Evolutionary conservation across 2,888 invertebrate genomes (phyloP).

Genomic region (Dastarcus helophoroides): DNA sequence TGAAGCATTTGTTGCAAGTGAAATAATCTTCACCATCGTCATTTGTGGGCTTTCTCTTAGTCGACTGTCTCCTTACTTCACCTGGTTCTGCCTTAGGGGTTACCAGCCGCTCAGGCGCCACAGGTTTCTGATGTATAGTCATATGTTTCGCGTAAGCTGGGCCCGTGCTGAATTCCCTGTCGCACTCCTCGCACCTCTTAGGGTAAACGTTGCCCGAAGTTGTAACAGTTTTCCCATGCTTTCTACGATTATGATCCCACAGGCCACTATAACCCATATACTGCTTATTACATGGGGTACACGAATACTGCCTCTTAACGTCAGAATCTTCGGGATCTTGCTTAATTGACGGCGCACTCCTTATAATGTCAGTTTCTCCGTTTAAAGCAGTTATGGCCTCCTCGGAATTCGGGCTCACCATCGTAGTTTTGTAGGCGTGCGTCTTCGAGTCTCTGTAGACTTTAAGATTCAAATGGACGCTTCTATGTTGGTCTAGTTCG

Average conservation of each 20-base stretch:
- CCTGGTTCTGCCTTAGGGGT: constrained; percentile 7
- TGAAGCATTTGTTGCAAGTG: constrained; percentile 41
- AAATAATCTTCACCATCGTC: constrained; percentile 29
- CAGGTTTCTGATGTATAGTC: constrained; percentile 26
- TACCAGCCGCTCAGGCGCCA: background rate
- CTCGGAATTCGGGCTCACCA: constrained; percentile 38
- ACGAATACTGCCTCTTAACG: constrained; percentile 43
- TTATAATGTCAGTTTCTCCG: constrained; percentile 48
- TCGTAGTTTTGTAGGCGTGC: constrained; percentile 44
- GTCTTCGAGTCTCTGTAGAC: constrained; percentile 54
- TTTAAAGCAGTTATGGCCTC: constrained; percentile 29
- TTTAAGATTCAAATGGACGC: constrained; percentile 53
- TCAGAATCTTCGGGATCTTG: constrained; percentile 30
- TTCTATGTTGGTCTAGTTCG: constrained; percentile 54
- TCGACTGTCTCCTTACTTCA: constrained; percentile 4
- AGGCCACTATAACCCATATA: constrained; percentile 27
- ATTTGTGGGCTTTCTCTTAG: constrained; percentile 11
- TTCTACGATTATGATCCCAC: constrained; percentile 29
- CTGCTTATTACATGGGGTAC: constrained; percentile 44
- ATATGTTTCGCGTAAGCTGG: constrained; percentile 28
- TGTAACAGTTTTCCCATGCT: constrained; percentile 23
- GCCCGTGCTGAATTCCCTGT: constrained; percentile 25
- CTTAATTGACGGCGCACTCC: constrained; percentile 44
- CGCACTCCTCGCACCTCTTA: constrained; percentile 28
- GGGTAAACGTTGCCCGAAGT: constrained; percentile 20